These are phyloP conservation scores for Callosobruchus maculatus DNA, from an alignment of 2,888 invertebrate genomes.

Conservation along the genomic window DNA sequence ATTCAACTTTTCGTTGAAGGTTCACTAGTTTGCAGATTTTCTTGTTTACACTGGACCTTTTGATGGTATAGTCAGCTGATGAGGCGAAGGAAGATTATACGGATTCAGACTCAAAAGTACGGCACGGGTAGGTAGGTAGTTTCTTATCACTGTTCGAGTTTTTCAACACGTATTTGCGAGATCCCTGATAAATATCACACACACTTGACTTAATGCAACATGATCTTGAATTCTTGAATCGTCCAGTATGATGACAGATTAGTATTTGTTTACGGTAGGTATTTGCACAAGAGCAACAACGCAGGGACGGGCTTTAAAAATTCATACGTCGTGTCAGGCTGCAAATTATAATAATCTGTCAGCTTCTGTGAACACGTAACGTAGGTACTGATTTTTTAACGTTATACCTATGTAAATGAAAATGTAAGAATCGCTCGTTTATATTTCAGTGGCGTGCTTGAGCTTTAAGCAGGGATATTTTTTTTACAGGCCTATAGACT, in stretches of 20 bases:
- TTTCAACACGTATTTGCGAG: background rate
- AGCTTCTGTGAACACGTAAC: no score
- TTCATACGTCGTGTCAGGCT: no score
- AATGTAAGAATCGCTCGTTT: no score
- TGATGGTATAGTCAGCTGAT: background rate
- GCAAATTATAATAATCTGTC: no score
- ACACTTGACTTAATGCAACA: background rate
- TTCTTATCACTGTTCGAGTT: background rate
- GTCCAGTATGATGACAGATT: background rate
- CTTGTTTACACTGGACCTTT: background rate
- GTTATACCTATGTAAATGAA: no score
- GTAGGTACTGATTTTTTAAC: no score
- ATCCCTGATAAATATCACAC: background rate
- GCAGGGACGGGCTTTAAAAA: background rate
- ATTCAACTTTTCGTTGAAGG: background rate
- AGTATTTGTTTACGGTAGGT: no score
- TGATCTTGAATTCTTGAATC: background rate
- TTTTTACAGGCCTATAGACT: no score
- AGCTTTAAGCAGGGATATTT: no score
- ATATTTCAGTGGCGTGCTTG: no score
- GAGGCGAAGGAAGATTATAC: background rate
- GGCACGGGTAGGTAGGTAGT: background rate
- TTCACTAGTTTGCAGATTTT: background rate
- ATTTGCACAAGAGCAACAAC: background rate
- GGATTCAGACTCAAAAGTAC: background rate